Evolutionary conservation across 2,113 vertebrate genomes (phyloP), one percentile per base, ranked within the genome.

Genomic region (Chroicocephalus ridibundus): DNA sequence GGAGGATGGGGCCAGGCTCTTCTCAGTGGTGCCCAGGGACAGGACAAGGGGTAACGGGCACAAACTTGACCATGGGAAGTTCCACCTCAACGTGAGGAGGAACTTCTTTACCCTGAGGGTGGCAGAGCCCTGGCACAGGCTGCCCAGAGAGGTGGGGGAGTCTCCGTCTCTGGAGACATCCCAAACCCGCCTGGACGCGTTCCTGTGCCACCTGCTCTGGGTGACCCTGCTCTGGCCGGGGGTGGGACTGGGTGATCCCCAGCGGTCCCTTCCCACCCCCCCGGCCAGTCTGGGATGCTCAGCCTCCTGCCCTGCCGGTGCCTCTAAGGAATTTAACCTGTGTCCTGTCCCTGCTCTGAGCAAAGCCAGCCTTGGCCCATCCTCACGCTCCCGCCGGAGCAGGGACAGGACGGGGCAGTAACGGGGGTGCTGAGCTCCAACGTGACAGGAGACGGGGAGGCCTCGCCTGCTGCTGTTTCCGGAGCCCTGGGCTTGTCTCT

Each of bases 381-480:
- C 47, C 44, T 52, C 5, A 1, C 0, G 1, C 2, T 2, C 25
- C 26, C 0, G 6, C 54, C 11, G 60, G 69, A 62, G 79, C 57
- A 52, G 69, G 25, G 27, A 10, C 3, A 1, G 79, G 75, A 25
- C 36, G 2, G 36, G 66, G 61, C 38, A 25, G 15, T 4, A 9
- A 21, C 5, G 2, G 2, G 11, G 8, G n/a, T 1, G 32, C 29
- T 54, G 80, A 58, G 34, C 52, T 77, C 38, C 4, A 13, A 11
- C 3, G 2, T 0, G 11, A 4, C 3, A 51, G 40, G 26, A 54
- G 40, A 24, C 0, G 32, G n/a, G 40, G 3, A 0, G 7, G 15
- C 62, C 72, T 61, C 3, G 3, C 74, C 68, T 32, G 69, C 60
- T 51, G 93, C 71, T 38, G 16, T 12, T 72, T 3, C 57, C 52